Base-by-base conservation (phyloP, 2,888 invertebrate species). In the Chorisops tibialis region DNA sequence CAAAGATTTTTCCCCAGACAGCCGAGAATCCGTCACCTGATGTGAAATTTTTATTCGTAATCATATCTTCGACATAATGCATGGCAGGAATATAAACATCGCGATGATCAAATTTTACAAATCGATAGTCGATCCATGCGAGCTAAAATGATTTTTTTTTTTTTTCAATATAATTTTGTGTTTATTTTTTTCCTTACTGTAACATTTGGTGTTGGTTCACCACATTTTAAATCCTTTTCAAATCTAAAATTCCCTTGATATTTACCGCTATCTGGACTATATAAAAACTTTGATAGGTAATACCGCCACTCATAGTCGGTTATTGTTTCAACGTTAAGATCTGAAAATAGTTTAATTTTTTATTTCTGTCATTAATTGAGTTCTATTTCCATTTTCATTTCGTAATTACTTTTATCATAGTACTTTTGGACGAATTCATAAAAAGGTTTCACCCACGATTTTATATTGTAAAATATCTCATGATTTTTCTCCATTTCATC, bases 71-170 rank as follows among this genome's bases (percentile, higher is more conserved):
- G 0, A 85, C 79, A 63, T 77, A 72, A 70, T 88, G 85, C 89
- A 90, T 90, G 0, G 88, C 89, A 2, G 87, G 87, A 60, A 90
- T 80, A 76, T 89, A 87, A 68, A 87, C 81, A 37, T 83, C 79
- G 0, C 89, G 87, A 1, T 85, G 83, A 9, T 72, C 64, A 68
- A 87, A 87, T 67, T 75, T 80, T 24, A 76, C 77, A 69, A 87
- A 88, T 59, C 79, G 81, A 70, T 89, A 88, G 63, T 84, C 59
- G 19, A 66, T 64, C 49, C 61, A 60, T n/a, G 66, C 61, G 3
- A 63, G 21, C 66, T 66, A 14, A 16, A 30, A n/a, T n/a, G n/a
- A n/a, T n/a, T n/a, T n/a, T n/a, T n/a, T n/a, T n/a, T n/a, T n/a
- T n/a, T n/a, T 5, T 3, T 18, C 30, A 11, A 21, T n/a, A n/a